These are phyloP conservation scores for Achroia grisella DNA, from an alignment of 1,140 invertebrate genomes.

Conservation along the genomic window DNA sequence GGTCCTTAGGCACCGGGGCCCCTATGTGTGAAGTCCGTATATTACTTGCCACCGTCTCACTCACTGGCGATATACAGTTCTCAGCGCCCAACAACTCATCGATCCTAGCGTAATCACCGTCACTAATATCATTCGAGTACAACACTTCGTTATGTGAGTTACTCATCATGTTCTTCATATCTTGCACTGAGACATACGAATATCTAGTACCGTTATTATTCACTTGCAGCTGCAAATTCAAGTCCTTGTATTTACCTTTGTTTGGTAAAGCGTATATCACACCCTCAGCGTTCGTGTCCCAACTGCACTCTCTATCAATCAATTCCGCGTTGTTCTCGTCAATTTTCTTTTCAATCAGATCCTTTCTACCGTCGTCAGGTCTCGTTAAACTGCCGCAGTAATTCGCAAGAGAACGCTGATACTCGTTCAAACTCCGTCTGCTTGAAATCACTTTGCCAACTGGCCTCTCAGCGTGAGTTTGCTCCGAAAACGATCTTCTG, in stretches of 20 bases:
- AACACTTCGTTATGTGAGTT: conserved; percentile 63
- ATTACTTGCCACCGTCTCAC: conserved; percentile 39
- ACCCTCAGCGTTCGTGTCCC: conserved; percentile 67
- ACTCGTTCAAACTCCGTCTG: conserved; percentile 76
- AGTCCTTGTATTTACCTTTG: conserved; percentile 69
- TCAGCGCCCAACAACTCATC: conserved; percentile 61
- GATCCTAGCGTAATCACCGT: conserved; percentile 63
- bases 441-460: conserved; percentile 72
- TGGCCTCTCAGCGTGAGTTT: conserved; percentile 59
- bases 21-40: conserved; percentile 61
- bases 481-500: conserved; percentile 78
- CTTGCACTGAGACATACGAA: conserved; percentile 64
- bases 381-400: conserved; percentile 42
- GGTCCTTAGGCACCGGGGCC: conserved; percentile 23
- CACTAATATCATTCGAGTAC: conserved; percentile 56
- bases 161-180: conserved; percentile 62
- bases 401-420: conserved; percentile 61
- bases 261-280: conserved; percentile 71
- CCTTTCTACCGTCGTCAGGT: conserved; percentile 17
- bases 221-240: conserved; percentile 67
- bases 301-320: conserved; percentile 62
- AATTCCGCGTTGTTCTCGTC: conserved; percentile 41
- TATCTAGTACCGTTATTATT: conserved; percentile 67
- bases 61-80: conserved; percentile 56
- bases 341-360: conserved; percentile 30